These are phyloP conservation scores for Sphyrna mokarran DNA, from an alignment of 2,113 vertebrate species.

Conservation along the genomic window DNA sequence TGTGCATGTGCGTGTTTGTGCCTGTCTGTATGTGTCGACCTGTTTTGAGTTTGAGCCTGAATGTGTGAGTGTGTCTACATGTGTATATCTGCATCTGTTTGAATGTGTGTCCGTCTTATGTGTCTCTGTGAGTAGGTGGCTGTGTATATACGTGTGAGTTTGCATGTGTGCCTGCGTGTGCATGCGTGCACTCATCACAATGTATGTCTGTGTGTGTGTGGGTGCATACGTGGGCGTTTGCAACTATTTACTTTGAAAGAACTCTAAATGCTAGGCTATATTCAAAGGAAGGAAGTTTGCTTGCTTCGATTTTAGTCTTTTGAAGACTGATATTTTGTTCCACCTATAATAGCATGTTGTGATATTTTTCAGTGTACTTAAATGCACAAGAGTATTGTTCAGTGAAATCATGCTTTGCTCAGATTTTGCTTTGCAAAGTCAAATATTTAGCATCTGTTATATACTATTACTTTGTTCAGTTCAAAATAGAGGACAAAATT, in stretches of 20 bases:
- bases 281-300: neutral
- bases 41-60: neutral
- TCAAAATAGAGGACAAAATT: neutral
- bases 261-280: neutral
- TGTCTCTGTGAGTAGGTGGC: too few relatives aligned
- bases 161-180: neutral
- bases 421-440: neutral
- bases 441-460: neutral
- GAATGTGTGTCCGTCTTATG: too few relatives aligned
- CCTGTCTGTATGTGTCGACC: neutral
- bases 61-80: neutral
- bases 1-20: neutral
- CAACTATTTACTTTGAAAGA: neutral
- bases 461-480: neutral
- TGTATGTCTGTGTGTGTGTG: neutral
- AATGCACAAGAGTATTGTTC: neutral
- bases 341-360: neutral
- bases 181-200: neutral
- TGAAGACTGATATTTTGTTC: neutral
- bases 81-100: neutral
- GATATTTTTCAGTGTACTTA: neutral
- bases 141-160: neutral
- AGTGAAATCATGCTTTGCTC: neutral
- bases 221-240: neutral
- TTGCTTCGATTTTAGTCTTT: conserved; percentile 8